These are phyloP conservation scores for Drosophila asahinai DNA, from an alignment of 1,140 invertebrate genomes.

Conservation along the genomic window DNA sequence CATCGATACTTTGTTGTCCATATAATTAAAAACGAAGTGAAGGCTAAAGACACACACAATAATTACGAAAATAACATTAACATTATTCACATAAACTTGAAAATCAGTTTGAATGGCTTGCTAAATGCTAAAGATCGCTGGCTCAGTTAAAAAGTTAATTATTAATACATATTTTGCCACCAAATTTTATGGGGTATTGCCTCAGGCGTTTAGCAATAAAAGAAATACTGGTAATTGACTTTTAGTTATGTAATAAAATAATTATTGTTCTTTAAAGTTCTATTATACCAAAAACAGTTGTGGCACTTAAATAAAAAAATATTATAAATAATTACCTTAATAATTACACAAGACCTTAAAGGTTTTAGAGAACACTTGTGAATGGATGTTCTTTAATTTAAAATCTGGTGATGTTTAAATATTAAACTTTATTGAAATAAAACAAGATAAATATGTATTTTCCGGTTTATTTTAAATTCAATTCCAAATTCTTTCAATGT, in stretches of 20 bases:
- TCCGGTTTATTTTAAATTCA: not conserved
- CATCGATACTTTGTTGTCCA: not conserved
- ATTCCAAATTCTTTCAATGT: not conserved
- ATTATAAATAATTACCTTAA: not conserved
- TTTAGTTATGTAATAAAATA: not conserved
- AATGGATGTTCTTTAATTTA: no score
- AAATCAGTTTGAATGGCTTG: constrained; percentile 1
- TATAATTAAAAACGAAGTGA: constrained; percentile 21
- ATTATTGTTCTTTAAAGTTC: no score
- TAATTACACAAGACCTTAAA: no score
- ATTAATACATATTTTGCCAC: constrained; percentile 11
- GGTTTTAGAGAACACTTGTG: not conserved
- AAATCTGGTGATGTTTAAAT: no score
- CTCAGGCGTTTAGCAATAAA: not conserved
- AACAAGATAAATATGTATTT: no score
- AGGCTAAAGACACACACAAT: not conserved
- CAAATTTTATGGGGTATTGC: not conserved
- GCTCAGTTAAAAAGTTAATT: not conserved
- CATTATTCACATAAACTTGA: constrained; percentile 6
- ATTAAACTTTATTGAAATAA: no score
- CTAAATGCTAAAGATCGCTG: not conserved
- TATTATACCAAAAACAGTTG: not conserved
- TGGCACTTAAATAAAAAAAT: no score
- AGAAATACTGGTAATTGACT: not conserved
- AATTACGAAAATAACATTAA: constrained; percentile 1